A percentile compares a stretch with the other conserved stretches of the same genome.
phyloP scores from a whole-genome alignment of 2,797 vertebrate species.

The Chelon labrosus region DNA sequence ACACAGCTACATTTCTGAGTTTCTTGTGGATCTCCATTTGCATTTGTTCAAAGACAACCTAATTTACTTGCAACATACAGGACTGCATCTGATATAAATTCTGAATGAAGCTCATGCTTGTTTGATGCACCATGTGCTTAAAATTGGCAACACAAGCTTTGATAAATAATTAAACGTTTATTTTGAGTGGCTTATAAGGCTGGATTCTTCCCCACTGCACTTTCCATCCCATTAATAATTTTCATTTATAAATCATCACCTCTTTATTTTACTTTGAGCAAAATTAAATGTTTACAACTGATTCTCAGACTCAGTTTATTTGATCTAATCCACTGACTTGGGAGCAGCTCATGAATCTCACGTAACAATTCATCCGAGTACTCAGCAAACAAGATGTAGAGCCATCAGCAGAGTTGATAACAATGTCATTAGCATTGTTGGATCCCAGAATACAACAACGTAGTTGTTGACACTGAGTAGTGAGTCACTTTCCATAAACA shows the following conservation, averaged over 20 bases:
- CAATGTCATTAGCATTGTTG: constrained; percentile 61
- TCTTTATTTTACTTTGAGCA: constrained; percentile 29
- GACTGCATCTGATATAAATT: constrained; percentile 30
- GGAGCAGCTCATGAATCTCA: constrained; percentile 34
- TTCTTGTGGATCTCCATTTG: constrained; percentile 28
- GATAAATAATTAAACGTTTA: constrained; percentile 62
- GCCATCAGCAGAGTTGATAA: constrained; percentile 52
- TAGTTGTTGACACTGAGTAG: constrained; percentile 54
- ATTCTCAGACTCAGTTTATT: constrained; percentile 39
- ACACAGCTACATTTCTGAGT: constrained; percentile 18
- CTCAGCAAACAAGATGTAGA: constrained; percentile 47
- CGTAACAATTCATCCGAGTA: constrained; percentile 46
- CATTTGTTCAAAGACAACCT: constrained; percentile 52
- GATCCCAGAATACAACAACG: constrained; percentile 44
- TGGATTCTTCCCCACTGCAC: constrained; percentile 4
- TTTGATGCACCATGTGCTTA: constrained; percentile 26
- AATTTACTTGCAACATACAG: constrained; percentile 33
- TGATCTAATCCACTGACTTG: constrained; percentile 48
- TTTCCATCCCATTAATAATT: constrained; percentile 34
- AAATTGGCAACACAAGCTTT: constrained; percentile 46
- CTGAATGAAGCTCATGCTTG: constrained; percentile 35
- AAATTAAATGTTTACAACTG: constrained; percentile 33
- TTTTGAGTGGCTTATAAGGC: constrained; percentile 17
- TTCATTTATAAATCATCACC: constrained; percentile 30
- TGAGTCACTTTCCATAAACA: constrained; percentile 64